These are phyloP conservation scores for Lagodon rhomboides DNA, from an alignment of 2,797 vertebrate genomes.

Conservation along the genomic window DNA sequence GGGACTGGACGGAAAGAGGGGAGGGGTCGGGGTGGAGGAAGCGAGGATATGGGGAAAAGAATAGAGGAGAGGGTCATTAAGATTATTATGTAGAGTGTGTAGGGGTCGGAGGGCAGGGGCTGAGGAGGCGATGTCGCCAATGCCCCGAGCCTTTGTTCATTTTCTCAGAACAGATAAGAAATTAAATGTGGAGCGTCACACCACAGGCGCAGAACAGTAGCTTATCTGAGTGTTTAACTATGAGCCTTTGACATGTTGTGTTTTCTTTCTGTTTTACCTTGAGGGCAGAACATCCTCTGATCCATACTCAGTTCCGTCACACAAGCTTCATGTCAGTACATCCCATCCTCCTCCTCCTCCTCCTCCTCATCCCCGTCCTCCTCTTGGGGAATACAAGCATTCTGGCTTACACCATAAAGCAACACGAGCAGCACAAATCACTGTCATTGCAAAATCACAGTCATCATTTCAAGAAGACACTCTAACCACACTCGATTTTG, in stretches of 20 bases:
- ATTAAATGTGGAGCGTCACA: slow-evolving; percentile 54
- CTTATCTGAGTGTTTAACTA: slow-evolving; percentile 52
- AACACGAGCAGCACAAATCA: neutral
- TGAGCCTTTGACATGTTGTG: slow-evolving; percentile 49
- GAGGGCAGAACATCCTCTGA: slow-evolving; percentile 49
- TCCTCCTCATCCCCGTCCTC: neutral
- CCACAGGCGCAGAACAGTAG: slow-evolving; percentile 28
- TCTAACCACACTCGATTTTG: neutral
- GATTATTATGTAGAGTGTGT: slow-evolving; percentile 56
- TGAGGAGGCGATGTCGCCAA: slow-evolving; percentile 44
- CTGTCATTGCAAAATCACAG: neutral
- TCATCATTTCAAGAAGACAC: neutral
- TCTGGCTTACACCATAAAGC: neutral
- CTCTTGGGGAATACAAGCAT: neutral
- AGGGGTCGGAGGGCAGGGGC: slow-evolving; percentile 5
- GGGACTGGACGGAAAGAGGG: slow-evolving; percentile 53
- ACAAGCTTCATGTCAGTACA: slow-evolving; percentile 20
- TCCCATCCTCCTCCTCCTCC: neutral
- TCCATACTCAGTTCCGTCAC: slow-evolving; percentile 30
- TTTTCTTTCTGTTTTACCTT: slow-evolving; percentile 52
- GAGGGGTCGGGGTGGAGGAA: slow-evolving; percentile 62
- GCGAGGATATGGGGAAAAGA: slow-evolving; percentile 34
- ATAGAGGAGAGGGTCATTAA: slow-evolving; percentile 66
- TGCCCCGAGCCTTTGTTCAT: slow-evolving; percentile 74
- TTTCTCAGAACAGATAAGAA: slow-evolving; percentile 56